A percentile compares a stretch with the other conserved stretches of the same genome.
phyloP scores from a whole-genome alignment of 2,113 vertebrate genomes.

The Lamprologus callipterus region DNA sequence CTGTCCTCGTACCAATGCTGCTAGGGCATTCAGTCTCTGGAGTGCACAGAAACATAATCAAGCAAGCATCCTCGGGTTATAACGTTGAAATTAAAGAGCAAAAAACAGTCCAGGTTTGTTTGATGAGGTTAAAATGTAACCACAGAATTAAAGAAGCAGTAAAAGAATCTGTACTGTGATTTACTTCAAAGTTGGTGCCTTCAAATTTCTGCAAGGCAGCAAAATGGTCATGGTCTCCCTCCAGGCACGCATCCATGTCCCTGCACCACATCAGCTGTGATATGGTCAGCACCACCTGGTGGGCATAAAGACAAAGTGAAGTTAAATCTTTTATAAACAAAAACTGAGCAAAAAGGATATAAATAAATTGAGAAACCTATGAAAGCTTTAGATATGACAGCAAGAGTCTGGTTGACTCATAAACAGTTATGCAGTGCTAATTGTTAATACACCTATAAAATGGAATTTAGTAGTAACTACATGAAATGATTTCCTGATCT shows the following conservation, averaged over 20 bases:
- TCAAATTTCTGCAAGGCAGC: constrained; percentile 75
- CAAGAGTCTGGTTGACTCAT: background rate
- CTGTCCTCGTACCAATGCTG: constrained; percentile 71
- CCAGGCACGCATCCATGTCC: constrained; percentile 76
- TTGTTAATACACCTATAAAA: accelerated
- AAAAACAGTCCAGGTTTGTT: background rate
- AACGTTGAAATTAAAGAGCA: background rate
- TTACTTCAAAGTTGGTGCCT: constrained; percentile 74
- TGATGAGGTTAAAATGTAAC: background rate
- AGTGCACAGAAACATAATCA: background rate
- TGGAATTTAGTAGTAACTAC: background rate
- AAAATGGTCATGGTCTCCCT: constrained; percentile 59
- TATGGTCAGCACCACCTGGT: constrained; percentile 79
- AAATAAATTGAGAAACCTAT: background rate
- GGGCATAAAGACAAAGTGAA: background rate
- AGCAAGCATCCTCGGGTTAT: background rate
- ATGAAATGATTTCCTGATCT: background rate
- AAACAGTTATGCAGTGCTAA: background rate
- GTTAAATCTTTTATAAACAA: background rate
- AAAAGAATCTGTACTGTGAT: background rate
- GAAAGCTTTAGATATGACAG: background rate
- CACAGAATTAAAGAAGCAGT: background rate
- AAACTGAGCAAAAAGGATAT: background rate
- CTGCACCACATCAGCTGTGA: constrained; percentile 85
- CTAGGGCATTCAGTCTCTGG: constrained; percentile 79